Evolutionary conservation across 2,888 invertebrate species (phyloP), one percentile per base, ranked within the genome.

Genomic region (Athalia circularis): DNA sequence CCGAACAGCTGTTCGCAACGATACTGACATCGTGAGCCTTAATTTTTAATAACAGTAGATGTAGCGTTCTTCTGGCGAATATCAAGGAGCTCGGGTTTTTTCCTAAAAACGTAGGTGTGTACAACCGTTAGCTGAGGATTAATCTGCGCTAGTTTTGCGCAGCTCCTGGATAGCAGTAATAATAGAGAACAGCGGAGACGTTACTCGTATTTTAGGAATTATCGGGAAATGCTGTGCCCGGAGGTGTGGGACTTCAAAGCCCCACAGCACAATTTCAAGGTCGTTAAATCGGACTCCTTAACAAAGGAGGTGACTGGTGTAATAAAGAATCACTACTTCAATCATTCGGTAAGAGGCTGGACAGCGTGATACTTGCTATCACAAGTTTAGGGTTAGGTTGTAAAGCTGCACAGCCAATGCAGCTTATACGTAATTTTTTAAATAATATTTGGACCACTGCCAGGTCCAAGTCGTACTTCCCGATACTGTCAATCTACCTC

Each of bases 381-480:
- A 6, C 59, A 80, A 70, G 57, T 43, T 70, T 70, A 45, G 67
- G 50, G 13, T 29, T 45, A 57, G 54, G 57, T 70, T 70, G 43
- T n/a, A 13, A 5, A 15, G 43, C 52, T 67, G 13, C 52, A 11
- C 5, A 68, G 54, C 68, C n/a, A 67, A 43, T 77, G 43, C 11
- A 61, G 48, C 68, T 83, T 87, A 84, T 85, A 83, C 84, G 82
- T 85, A 85, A 86, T 85, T 87, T 81, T 82, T 81, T 82, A 84
- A 68, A 54, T 65, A 68, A 68, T 68, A 29, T 13, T 54, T 79
- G 88, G 86, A 83, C 82, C 79, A 78, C 81, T 88, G 90, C 82
- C 87, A 94, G 93, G 89, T 93, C 70, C 92, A 93, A 79, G 87
- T 93, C 81, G 88, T 92, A 79, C 84, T 93, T 84, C 93, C 93